phyloP scores from a whole-genome alignment of 53 echinoderm and acorn worm genomes.

The Zoroaster sp. region DNA sequence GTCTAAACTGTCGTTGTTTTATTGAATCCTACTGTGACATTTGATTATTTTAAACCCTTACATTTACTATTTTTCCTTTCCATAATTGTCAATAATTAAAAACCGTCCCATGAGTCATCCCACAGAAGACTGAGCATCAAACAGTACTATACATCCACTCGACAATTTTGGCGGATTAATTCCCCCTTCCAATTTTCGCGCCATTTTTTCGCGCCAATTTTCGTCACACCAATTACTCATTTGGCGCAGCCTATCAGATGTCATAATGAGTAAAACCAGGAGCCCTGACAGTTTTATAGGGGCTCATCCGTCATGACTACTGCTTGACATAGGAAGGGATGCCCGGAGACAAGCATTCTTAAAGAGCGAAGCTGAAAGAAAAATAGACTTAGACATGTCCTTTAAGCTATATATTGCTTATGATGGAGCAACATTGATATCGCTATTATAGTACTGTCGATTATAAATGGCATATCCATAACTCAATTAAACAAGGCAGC shows the following conservation, averaged over 20 bases:
- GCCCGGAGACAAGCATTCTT: background rate
- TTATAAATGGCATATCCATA: too few species aligned
- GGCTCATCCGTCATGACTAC: constrained; percentile 26
- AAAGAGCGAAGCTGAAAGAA: background rate
- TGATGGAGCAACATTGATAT: background rate
- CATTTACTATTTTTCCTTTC: constrained; percentile 7
- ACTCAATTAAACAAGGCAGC: too few species aligned
- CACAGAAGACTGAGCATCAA: constrained; percentile 4
- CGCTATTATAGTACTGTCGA: too few species aligned
- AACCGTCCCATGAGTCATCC: background rate
- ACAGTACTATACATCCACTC: background rate
- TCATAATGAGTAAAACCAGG: constrained; percentile 56
- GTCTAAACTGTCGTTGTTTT: too few species aligned
- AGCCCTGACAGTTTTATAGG: constrained; percentile 31
- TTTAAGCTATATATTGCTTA: background rate
- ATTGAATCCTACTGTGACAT: background rate
- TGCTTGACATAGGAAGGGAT: background rate
- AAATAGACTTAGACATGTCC: constrained; percentile 16
- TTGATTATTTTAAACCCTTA: background rate
- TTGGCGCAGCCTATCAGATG: constrained; percentile 40
- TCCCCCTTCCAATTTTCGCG: constrained; percentile 34
- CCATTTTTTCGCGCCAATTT: constrained; percentile 38
- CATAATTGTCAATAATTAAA: constrained; percentile 1
- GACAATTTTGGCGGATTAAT: constrained; percentile 47
- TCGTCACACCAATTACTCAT: constrained; percentile 31